These are phyloP conservation scores for Astropecten irregularis DNA, from an alignment of 53 echinoderm and acorn worm species.

Conservation along the genomic window DNA sequence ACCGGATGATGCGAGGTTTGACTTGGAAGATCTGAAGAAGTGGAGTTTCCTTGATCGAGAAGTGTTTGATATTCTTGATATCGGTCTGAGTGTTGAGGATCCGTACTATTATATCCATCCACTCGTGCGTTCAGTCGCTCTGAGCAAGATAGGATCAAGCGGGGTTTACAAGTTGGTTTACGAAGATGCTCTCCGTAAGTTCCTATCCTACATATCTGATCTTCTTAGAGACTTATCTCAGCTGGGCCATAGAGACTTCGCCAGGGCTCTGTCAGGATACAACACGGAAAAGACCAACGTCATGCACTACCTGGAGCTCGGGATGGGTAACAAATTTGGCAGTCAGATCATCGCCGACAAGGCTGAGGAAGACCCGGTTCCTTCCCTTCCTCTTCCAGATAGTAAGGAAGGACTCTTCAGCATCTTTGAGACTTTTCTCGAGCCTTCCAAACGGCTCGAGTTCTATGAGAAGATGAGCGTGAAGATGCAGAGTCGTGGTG, in stretches of 20 bases:
- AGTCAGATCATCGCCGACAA: background rate
- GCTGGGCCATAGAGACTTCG: constrained; percentile 58
- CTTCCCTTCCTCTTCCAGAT: constrained; percentile 15
- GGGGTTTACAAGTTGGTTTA: constrained; percentile 51
- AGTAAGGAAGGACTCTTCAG: constrained; percentile 41
- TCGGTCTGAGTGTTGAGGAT: background rate
- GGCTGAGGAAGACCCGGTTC: background rate
- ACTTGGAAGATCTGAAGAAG: constrained; percentile 63
- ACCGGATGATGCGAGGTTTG: constrained; percentile 38
- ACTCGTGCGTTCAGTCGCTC: constrained; percentile 69
- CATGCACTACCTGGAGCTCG: constrained; percentile 80
- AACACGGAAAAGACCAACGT: constrained; percentile 77
- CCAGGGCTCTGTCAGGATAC: constrained; percentile 55
- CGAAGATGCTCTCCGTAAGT: constrained; percentile 54
- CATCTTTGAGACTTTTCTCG: constrained; percentile 69
- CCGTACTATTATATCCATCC: constrained; percentile 78
- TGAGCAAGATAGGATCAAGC: constrained; percentile 52
- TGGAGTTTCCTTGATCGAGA: constrained; percentile 49
- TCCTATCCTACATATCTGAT: constrained; percentile 15
- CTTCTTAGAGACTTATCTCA: constrained; percentile 51
- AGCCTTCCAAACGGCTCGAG: constrained; percentile 48
- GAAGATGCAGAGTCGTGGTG: constrained; percentile 13
- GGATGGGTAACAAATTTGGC: constrained; percentile 69
- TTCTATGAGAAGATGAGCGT: constrained; percentile 37
- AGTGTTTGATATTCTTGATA: background rate